Base-by-base conservation (phyloP, 1,140 invertebrate genomes). In the Papilio xuthus region DNA sequence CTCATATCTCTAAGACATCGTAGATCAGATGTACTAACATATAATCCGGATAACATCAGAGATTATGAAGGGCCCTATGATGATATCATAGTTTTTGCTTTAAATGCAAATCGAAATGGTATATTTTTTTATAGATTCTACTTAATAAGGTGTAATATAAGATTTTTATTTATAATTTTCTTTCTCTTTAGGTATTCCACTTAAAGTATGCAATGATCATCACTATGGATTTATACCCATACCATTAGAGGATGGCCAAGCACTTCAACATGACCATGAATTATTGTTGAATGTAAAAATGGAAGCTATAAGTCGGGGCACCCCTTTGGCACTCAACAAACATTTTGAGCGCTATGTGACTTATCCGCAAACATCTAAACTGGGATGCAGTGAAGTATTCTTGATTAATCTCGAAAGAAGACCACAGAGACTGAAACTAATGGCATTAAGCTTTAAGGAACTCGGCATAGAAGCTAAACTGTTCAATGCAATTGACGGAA, bases 51-150 rank as follows among this genome's bases (percentile, higher is more conserved):
- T 26, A 96, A 96, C 75, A 84, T 97, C 2, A 74, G 85, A 0
- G 91, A 95, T 44, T 97, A 97, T 79, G 93, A 95, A 73, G 97
- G 97, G 50, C 98, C 98, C 0, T 92, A 95, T 9, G 98, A 99
- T 94, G 99, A 99, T 91, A 98, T 99, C 53, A 99, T 99, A 85
- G 95, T 97, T 13, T 99, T 99, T 95, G 98, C 98, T 8, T 86
- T 97, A 10, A 97, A 96, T 79, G 98, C 99, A 13, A 97, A 96
- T 87, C 94, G 93, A 83, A 95, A 96, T 85, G 95, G 96, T 96
- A 91, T 93, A 87, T 82, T 72, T 67, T 32, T 50, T 70, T 78
- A n/a, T 60, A 78, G 15, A 28, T 63, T 63, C 4, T 13, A 28
- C 26, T 32, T 28, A 28, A 28, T 28, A 12, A 60, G 53, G 20